phyloP scores from a whole-genome alignment of 1,140 invertebrate genomes.

The Drosophila albomicans region DNA sequence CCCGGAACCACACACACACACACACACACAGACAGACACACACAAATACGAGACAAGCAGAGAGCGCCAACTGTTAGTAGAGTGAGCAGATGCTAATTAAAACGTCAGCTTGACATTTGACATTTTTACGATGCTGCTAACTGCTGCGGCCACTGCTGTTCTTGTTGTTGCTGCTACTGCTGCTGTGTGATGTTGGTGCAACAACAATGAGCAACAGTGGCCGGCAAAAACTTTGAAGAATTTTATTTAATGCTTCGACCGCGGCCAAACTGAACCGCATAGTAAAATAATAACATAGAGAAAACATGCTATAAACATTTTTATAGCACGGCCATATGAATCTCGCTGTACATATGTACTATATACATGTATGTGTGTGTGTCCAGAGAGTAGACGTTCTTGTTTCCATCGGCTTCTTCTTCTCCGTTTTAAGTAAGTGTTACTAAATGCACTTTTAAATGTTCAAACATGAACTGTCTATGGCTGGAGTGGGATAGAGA shows the following conservation, averaged over 20 bases:
- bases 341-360: not conserved
- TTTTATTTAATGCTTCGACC: slow-evolving; percentile 64
- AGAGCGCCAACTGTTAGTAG: slow-evolving; percentile 46
- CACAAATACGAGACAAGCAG: not conserved
- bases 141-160: slow-evolving; percentile 69
- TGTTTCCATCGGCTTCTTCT: not conserved
- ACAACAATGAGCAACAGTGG: slow-evolving; percentile 8
- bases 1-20: slow-evolving; percentile 36
- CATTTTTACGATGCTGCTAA: slow-evolving; percentile 84
- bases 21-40: slow-evolving; percentile 18
- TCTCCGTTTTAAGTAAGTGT: slow-evolving; percentile 78
- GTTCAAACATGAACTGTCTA: slow-evolving; percentile 75
- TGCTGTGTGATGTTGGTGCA: slow-evolving; percentile 40
- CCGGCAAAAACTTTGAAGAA: slow-evolving; percentile 66
- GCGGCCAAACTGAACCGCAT: slow-evolving; percentile 43
- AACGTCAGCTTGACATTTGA: slow-evolving; percentile 84
- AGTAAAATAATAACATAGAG: slow-evolving; percentile 64
- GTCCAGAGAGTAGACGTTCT: not conserved
- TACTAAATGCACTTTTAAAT: slow-evolving; percentile 85
- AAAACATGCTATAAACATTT: slow-evolving; percentile 83
- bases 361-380: not conserved
- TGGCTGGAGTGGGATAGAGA: slow-evolving; percentile 13
- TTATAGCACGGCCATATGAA: slow-evolving; percentile 66
- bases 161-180: slow-evolving; percentile 32
- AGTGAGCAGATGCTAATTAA: slow-evolving; percentile 81